Evolutionary conservation across 2,888 invertebrate genomes (phyloP), one percentile per base, ranked within the genome.

Genomic region (Leptopilina drosophilae): DNA sequence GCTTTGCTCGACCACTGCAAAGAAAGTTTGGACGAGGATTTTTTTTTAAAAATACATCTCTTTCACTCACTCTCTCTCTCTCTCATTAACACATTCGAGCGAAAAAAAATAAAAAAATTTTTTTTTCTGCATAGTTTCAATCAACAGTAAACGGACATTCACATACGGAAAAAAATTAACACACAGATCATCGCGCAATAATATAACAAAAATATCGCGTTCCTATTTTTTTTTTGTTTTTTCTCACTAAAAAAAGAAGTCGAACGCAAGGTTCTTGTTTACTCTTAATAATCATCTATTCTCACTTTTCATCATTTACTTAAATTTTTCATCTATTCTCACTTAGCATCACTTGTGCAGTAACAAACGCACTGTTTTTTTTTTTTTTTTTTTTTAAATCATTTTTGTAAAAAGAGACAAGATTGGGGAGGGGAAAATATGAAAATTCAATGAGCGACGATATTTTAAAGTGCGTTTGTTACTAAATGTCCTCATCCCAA

Each of bases 81-180:
- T 59, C 20, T 86, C 85, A 88, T 87, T 86, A 84, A 88, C 83
- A 87, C 84, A 85, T 87, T 84, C 87, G 88, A 88, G 87, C 85
- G 88, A 89, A 88, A 88, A 88, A 88, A 86, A 88, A 88, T 89
- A 88, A 87, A 89, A 89, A 33, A 33, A 2, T 33, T 33, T 33
- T 33, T 33, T 33, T 33, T 33, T 33, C 5, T 4, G n/a, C n/a
- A n/a, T 33, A 33, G 20, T 33, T 88, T 49, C 85, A 87, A 88
- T 84, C 88, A 88, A 89, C 87, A 88, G 85, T 84, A 89, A 56
- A 88, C 88, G 85, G 87, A 88, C 89, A 88, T 88, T 88, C 89
- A 87, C 86, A 80, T 82, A 80, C 81, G 82, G 78, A 82, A 81
- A 85, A 42, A 49, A 84, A 83, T 77, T 80, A 78, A 84, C 77